Base-by-base conservation (phyloP, 1,140 invertebrate genomes). In the Glomeris maerens region DNA sequence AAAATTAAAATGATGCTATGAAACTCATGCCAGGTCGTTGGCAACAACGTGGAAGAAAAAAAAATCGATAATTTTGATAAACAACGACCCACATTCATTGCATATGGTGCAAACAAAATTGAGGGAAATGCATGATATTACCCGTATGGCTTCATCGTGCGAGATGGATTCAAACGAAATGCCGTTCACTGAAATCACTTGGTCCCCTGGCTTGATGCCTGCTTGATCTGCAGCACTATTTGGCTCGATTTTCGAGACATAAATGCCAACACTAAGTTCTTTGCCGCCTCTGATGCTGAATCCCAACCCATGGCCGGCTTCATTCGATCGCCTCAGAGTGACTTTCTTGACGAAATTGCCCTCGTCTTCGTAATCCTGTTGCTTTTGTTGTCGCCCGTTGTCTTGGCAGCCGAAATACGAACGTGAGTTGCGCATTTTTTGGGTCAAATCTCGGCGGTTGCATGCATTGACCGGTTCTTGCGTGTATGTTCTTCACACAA, bases 101-200 rank as follows among this genome's bases (percentile, higher is more conserved):
- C 31, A 13, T 36, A 36, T 10, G 31, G 17, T n/a, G n/a, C 10
- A 36, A 36, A 36, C 31, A 36, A 13, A 36, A 36, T 13, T 36
- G 10, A 36, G 17, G 10, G 31, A 36, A 36, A 13, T 36, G 17
- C 10, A 13, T 36, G 31, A 36, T 36, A 44, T 76, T 74, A 88
- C 84, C 78, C 87, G 87, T 54, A 88, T 74, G 44, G 84, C 84
- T 67, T 88, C 84, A 62, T 86, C 83, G 64, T 88, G 85, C 52
- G 82, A 83, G 57, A 88, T 84, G 53, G 78, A 81, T 27, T 80
- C 83, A 67, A 89, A 89, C 52, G 83, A 84, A 47, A 81, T 87
- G 42, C 84, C 84, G 66, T 89, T 89, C 52, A 87, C 85, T 69
- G 88, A 82, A 56, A 89, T 72, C 62, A 90, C 88, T 61, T 84